A percentile compares a stretch with the other conserved stretches of the same genome.
phyloP scores from a whole-genome alignment of 1,140 invertebrate genomes.

The Drosophila tropicalis region DNA sequence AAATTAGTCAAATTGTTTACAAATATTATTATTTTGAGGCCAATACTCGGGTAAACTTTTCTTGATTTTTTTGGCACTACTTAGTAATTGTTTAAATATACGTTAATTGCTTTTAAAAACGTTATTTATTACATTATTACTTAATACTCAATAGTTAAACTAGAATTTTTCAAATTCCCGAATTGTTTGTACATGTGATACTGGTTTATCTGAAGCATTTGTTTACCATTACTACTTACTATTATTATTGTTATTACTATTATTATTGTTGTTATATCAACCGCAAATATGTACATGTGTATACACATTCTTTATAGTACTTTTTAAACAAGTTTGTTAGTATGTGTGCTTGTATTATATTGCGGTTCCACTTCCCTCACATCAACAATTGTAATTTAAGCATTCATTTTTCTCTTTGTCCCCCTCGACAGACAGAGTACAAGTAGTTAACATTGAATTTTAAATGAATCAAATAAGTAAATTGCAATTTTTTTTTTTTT shows the following conservation, averaged over 20 bases:
- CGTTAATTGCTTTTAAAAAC: too few species aligned
- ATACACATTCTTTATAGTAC: neutral
- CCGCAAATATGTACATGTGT: neutral
- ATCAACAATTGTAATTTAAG: conserved; percentile 49
- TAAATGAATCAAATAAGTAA: conserved; percentile 64
- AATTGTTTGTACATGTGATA: neutral
- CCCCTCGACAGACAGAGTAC: conserved; percentile 23
- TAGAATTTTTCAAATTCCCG: neutral
- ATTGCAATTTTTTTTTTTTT: conserved; percentile 52
- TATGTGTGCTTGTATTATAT: conserved; percentile 1
- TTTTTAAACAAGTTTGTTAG: neutral
- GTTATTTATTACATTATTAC: too few species aligned
- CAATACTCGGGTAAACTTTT: too few species aligned
- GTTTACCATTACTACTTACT: neutral
- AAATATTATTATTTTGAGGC: too few species aligned
- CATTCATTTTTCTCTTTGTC: conserved; percentile 11
- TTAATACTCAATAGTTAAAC: too few species aligned
- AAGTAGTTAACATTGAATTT: conserved; percentile 73
- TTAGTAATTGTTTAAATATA: too few species aligned
- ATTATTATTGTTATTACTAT: neutral
- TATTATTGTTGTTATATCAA: neutral
- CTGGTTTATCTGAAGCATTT: neutral
- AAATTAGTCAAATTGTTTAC: too few species aligned
- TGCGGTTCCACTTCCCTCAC: conserved; percentile 26
- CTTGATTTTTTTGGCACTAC: too few species aligned